Percentiles rank a stretch among this genome's conserved stretches.
phyloP scores from a whole-genome alignment of 2,888 invertebrate genomes.

The Gisinianus flammeolus region DNA sequence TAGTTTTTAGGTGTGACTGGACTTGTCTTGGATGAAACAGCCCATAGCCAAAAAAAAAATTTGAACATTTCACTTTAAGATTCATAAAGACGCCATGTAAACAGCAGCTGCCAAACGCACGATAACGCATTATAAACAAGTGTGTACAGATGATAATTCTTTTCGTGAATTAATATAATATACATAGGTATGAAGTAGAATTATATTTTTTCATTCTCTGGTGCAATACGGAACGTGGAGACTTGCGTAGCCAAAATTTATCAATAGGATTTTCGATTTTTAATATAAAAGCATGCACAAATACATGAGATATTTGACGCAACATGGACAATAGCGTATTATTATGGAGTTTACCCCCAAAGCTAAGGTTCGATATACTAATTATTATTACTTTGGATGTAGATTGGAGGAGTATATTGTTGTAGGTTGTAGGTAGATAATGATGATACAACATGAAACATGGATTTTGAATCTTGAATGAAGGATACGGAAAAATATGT shows the following conservation, averaged over 20 bases:
- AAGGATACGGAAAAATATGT: neutral
- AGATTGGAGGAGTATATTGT: neutral
- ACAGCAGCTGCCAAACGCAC: no score
- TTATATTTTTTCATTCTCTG: neutral
- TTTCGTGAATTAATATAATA: neutral
- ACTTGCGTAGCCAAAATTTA: neutral
- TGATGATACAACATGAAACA: neutral
- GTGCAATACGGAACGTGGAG: neutral
- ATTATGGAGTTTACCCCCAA: neutral
- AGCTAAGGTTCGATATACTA: neutral
- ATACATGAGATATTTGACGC: neutral
- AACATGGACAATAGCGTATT: no score
- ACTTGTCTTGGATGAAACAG: no score
- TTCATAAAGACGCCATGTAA: no score
- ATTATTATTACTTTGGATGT: no score
- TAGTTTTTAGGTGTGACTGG: conserved; percentile 23
- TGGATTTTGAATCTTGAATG: neutral
- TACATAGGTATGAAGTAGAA: neutral
- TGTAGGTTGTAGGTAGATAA: neutral
- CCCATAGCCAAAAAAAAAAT: conserved; percentile 2
- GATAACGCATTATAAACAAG: no score
- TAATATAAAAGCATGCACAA: neutral
- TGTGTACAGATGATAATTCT: neutral
- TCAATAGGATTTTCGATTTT: neutral
- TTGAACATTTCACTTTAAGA: neutral